Evolutionary conservation across 2,888 invertebrate genomes (phyloP).

Genomic region (Panzeria rudis): DNA sequence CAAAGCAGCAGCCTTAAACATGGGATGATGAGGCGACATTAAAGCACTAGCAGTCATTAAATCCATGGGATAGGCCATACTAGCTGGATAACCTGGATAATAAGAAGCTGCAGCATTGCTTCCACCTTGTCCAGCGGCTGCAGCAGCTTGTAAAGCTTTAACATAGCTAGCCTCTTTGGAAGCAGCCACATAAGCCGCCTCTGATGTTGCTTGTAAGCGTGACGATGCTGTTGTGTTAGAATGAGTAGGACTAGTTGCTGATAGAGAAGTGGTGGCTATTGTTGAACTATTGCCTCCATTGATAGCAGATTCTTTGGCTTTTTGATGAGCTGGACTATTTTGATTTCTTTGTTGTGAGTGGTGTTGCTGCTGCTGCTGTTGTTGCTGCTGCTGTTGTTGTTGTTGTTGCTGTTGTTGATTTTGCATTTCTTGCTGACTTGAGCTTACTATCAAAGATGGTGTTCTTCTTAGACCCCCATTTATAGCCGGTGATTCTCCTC

Average conservation of each 20-base stretch:
- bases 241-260: constrained; percentile 76
- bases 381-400: constrained; percentile 79
- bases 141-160: constrained; percentile 82
- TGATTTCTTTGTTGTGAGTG: constrained; percentile 42
- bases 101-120: constrained; percentile 81
- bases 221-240: constrained; percentile 44
- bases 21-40: constrained; percentile 90
- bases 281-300: constrained; percentile 45
- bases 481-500: constrained; percentile 81
- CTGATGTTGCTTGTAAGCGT: constrained; percentile 75
- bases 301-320: constrained; percentile 69
- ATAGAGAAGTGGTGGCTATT: constrained; percentile 71
- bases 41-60: constrained; percentile 89
- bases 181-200: constrained; percentile 77
- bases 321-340: constrained; percentile 67
- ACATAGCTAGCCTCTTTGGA: constrained; percentile 83
- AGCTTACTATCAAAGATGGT: constrained; percentile 73
- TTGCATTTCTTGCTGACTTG: constrained; percentile 72
- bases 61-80: constrained; percentile 88
- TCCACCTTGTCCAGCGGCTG: constrained; percentile 74
- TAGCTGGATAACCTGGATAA: constrained; percentile 81
- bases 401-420: constrained; percentile 69
- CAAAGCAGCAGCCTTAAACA: constrained; percentile 88
- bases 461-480: constrained; percentile 76
- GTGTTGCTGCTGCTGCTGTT: constrained; percentile 44